A percentile compares a stretch with the other conserved stretches of the same genome.
Evolutionary conservation across 2,113 vertebrate genomes (phyloP).

Genomic region (Amblyornis subalaris): DNA sequence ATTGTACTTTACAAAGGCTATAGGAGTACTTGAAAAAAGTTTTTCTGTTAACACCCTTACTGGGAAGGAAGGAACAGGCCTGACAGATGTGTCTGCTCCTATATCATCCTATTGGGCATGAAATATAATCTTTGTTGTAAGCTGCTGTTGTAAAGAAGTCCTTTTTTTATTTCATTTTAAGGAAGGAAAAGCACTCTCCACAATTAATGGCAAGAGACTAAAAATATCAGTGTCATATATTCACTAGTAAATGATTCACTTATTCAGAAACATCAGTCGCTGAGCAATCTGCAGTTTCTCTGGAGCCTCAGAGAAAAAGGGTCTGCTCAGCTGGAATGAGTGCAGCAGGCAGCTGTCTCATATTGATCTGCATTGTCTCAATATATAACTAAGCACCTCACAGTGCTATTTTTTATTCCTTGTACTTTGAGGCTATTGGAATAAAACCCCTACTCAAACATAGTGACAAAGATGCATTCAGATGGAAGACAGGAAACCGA

Average conservation of each 20-base stretch:
- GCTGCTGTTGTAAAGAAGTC: neutral
- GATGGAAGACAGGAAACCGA: neutral
- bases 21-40: neutral
- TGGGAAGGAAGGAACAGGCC: neutral
- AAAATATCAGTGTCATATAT: neutral
- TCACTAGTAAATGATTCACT: constrained; percentile 12
- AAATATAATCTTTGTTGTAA: neutral
- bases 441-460: neutral
- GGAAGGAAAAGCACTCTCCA: neutral
- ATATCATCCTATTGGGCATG: neutral
- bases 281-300: neutral
- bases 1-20: neutral
- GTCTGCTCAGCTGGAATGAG: neutral
- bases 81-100: neutral
- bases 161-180: neutral
- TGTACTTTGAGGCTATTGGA: neutral
- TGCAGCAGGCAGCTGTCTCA: neutral
- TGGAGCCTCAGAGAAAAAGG: neutral
- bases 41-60: neutral
- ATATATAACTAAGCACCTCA: neutral
- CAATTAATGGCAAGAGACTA: neutral
- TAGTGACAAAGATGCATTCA: neutral
- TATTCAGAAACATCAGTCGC: neutral
- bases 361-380: neutral
- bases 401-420: neutral